Base-by-base conservation (phyloP, 2,113 vertebrate genomes). In the Arothron firmamentum region DNA sequence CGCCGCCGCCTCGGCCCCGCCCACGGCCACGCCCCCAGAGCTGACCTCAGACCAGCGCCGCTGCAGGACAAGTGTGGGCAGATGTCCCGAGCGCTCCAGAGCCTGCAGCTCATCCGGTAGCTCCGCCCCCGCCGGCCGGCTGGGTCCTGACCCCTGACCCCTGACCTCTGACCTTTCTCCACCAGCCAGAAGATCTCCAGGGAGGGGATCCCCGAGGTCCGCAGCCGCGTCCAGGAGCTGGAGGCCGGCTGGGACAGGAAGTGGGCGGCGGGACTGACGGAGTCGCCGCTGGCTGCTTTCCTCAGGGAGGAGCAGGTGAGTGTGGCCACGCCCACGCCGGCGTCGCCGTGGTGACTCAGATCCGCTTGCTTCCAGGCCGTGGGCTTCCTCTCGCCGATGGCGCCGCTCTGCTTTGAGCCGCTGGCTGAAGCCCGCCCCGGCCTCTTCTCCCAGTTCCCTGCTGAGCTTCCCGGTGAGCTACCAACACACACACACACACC, bases 221-320 rank as follows among this genome's bases (percentile, higher is more conserved):
- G 38, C 47, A 64, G 15, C 28, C 80, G 70, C 11, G 12, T 92
- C 78, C 52, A 21, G 61, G 85, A 77, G 63, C 73, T 88, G 73
- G 82, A 94, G 52, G 62, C 64, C 9, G 67, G 86, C 2, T 96
- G 93, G 94, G 68, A 92, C 70, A 80, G 38, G 1, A 95, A 92
- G 58, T 98, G 96, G 95, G 59, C 80, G 66, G 82, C 54, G 0
- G 73, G 56, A 53, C 83, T 94, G 54, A 85, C 75, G 3, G 45
- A 62, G 1, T 82, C 73, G 17, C 91, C 93, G 23, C 90, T 91
- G 1, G 18, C 57, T 31, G 79, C 90, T n/a, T 74, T 90, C 25
- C 85, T 90, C 2, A 25, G 67, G 53, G 74, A 83, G 20, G 23
- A 92, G 71, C 72, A 74, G 57, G 95, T 99, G 89, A 94, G 94